Evolutionary conservation across 2,113 vertebrate genomes (phyloP), one percentile per base, ranked within the genome.

Genomic region (Tragelaphus scriptus): DNA sequence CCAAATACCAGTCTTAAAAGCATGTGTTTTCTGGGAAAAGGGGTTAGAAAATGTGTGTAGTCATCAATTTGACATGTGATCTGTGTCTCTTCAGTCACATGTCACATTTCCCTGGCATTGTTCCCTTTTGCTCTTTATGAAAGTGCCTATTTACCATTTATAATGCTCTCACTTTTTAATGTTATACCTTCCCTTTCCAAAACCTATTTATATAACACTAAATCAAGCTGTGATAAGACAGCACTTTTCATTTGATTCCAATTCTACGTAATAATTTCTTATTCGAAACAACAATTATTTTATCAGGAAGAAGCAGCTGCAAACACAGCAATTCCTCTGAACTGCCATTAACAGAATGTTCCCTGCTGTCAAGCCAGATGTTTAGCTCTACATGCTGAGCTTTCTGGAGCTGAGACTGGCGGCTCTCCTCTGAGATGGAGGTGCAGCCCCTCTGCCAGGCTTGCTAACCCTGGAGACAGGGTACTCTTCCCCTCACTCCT

Each of bases 281-380:
- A 97, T 96, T 94, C 87, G 96, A 98, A 98, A 96, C 80, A 91
- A 96, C 94, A 98, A 97, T 97, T 98, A 97, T 98, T 98, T 98
- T 95, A 97, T 97, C 97, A 97, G 93, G 95, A 95, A 97, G 95
- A 96, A 97, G 95, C 97, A 98, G 97, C 97, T 98, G 98, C 93
- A 94, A 97, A 93, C 95, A 93, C 79, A 97, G 96, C 84, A 65
- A 71, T 94, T 95, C 89, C 96, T 91, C 79, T 81, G 53, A 96
- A 79, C 94, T 79, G 40, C 94, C 93, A 91, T 97, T 96, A 97
- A 85, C 55, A 53, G 68, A 84, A 90, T 56, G 32, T 79, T 92
- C 95, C 96, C 98, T 94, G 97, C 97, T 97, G 93, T 97, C 71
- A 97, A 61, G 86, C 93, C 96, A 98, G 95, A 94, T 96, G 97